Conservation (phyloP, 2,888 invertebrate genomes). For the Physocephala rufipes region DNA sequence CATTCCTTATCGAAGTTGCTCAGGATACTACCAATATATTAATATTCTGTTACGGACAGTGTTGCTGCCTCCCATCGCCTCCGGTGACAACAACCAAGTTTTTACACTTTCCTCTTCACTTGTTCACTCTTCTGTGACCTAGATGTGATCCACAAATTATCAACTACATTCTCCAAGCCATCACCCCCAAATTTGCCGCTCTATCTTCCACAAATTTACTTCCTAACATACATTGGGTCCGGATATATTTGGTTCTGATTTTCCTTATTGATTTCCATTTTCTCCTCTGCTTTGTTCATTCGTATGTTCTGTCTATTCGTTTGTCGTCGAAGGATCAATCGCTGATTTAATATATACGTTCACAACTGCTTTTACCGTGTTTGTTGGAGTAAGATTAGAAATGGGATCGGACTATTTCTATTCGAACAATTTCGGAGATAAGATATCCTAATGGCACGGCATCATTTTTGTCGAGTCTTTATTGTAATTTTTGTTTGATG, state of each 20-base stretch:
- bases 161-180: too few relatives aligned
- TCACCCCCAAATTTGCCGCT: not conserved
- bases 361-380: too few relatives aligned
- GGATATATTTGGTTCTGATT: too few relatives aligned
- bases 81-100: constrained; percentile 16
- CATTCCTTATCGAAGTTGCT: too few relatives aligned
- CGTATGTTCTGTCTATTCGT: not conserved
- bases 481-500: constrained; percentile 3
- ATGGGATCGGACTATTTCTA: too few relatives aligned
- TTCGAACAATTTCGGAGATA: too few relatives aligned
- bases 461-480: too few relatives aligned
- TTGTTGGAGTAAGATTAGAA: not conserved
- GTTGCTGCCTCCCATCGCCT: constrained; percentile 31
- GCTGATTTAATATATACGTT: too few relatives aligned
- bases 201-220: not conserved
- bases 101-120: constrained; percentile 32
- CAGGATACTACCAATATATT: too few relatives aligned
- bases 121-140: constrained; percentile 11
- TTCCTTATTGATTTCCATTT: too few relatives aligned
- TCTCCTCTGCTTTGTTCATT: not conserved
- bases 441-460: too few relatives aligned
- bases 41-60: not conserved
- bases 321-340: not conserved
- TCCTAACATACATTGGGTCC: constrained; percentile 11
- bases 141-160: not conserved